phyloP scores from a whole-genome alignment of 2,797 vertebrate species.

The Acestrorhynchus altus region DNA sequence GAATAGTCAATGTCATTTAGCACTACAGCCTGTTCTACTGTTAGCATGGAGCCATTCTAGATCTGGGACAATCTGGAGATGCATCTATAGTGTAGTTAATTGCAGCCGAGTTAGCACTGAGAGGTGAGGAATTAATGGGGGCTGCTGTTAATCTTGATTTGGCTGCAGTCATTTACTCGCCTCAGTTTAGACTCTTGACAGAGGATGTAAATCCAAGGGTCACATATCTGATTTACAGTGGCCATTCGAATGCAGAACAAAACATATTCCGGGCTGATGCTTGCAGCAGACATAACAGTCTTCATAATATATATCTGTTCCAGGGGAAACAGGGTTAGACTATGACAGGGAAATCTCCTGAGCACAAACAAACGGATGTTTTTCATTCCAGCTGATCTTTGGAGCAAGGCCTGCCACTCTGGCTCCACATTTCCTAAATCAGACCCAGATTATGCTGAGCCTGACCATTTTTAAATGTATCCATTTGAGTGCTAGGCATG shows the following conservation, averaged over 20 bases:
- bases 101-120: not conserved
- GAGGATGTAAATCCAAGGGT: slow-evolving; percentile 96
- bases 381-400: too few species aligned
- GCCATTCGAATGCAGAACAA: slow-evolving; percentile 87
- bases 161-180: slow-evolving; percentile 70
- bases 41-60: slow-evolving; percentile 5
- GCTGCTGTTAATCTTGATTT: slow-evolving; percentile 30
- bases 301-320: slow-evolving; percentile 73
- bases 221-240: slow-evolving; percentile 93
- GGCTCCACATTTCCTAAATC: slow-evolving; percentile 8
- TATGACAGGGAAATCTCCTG: not conserved
- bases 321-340: slow-evolving; percentile 58
- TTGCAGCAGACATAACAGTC: slow-evolving; percentile 50
- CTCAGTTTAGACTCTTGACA: slow-evolving; percentile 71
- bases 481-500: too few species aligned
- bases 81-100: not conserved
- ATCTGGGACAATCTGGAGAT: not conserved
- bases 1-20: not conserved
- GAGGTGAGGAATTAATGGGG: slow-evolving; percentile 8
- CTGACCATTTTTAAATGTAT: not conserved
- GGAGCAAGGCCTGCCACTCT: too few species aligned
- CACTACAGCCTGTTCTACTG: not conserved
- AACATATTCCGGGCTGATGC: slow-evolving; percentile 58
- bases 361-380: too few species aligned
- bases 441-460: not conserved